phyloP scores from a whole-genome alignment of 1,140 invertebrate genomes.

The Rhopalosiphum padi region DNA sequence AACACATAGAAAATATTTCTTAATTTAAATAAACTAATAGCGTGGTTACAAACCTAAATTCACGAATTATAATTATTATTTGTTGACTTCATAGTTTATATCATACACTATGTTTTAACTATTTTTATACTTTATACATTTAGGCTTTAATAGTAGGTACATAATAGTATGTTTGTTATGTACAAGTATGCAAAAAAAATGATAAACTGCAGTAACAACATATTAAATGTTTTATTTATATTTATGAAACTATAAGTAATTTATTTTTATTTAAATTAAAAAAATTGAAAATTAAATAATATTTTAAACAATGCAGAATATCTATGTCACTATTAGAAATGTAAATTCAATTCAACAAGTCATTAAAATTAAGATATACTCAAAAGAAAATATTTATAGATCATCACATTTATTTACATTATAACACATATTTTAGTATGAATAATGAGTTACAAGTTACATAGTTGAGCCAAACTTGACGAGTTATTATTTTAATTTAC shows the following conservation, averaged over 20 bases:
- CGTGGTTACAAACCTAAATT: too few species aligned
- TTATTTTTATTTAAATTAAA: background rate
- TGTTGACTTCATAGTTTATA: background rate
- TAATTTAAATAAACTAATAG: too few species aligned
- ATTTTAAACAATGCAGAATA: background rate
- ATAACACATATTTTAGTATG: background rate
- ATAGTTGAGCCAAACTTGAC: background rate
- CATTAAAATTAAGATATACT: slow-evolving; percentile 12
- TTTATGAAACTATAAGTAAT: background rate
- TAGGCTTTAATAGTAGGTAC: background rate
- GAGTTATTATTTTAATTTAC: slow-evolving; percentile 1
- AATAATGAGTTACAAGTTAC: slow-evolving; percentile 19
- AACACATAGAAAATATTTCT: too few species aligned
- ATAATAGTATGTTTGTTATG: background rate
- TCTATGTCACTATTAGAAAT: background rate
- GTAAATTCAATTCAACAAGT: background rate
- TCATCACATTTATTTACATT: background rate
- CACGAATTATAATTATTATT: background rate
- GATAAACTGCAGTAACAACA: background rate
- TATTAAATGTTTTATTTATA: background rate
- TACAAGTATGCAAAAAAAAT: background rate
- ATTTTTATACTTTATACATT: too few species aligned
- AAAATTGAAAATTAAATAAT: background rate
- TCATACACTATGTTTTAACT: background rate
- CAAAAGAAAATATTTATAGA: slow-evolving; percentile 19